phyloP scores from a whole-genome alignment of 2,113 vertebrate genomes.

The Grantiella picta region DNA sequence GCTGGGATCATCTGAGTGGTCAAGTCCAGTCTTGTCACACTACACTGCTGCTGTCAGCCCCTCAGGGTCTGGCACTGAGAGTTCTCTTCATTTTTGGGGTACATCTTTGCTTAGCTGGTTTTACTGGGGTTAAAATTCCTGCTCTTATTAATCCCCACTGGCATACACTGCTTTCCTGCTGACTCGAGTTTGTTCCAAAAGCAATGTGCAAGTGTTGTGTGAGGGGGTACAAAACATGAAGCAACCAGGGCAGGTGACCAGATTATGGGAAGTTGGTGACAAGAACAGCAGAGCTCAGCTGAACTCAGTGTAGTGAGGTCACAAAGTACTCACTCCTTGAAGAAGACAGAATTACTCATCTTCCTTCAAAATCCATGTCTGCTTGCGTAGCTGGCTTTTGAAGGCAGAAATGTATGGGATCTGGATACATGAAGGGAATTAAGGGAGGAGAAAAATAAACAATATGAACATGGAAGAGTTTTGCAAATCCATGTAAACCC shows the following conservation, averaged over 20 bases:
- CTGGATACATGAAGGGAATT: not conserved
- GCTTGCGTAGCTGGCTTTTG: not conserved
- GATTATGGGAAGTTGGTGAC: not conserved
- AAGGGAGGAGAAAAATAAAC: not conserved
- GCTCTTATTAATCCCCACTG: not conserved
- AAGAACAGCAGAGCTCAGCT: not conserved
- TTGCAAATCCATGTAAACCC: not conserved
- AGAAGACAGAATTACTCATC: not conserved
- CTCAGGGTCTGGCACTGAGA: not conserved
- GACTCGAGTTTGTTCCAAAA: not conserved
- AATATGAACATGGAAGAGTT: not conserved
- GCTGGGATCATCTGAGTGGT: not conserved
- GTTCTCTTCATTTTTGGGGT: not conserved
- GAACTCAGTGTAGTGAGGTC: not conserved
- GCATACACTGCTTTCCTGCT: not conserved
- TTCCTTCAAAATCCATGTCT: not conserved
- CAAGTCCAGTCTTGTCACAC: not conserved
- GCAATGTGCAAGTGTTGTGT: not conserved
- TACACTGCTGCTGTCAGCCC: not conserved
- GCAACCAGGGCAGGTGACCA: not conserved
- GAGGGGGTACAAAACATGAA: not conserved
- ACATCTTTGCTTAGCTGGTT: constrained; percentile 39
- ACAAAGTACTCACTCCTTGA: not conserved
- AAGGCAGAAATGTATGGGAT: not conserved
- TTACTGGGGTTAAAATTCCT: constrained; percentile 11